Evolutionary conservation across 2,797 vertebrate species (phyloP), one percentile per base, ranked within the genome.

Genomic region (Poecilia gillii): DNA sequence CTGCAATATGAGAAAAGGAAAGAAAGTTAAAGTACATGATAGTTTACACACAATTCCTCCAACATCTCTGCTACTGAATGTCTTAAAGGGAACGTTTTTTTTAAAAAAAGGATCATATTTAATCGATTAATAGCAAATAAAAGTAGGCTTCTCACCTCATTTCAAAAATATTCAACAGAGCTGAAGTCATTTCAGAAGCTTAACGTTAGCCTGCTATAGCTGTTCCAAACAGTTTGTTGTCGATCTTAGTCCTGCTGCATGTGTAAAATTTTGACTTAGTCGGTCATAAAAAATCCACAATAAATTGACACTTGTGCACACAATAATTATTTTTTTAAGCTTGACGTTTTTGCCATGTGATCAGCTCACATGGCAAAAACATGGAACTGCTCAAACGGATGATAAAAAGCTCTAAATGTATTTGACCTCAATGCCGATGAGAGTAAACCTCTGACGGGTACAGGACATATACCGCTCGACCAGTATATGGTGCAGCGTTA

Each of bases 1-100:
- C 88, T 90, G 82, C 74, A 80, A 81, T 62, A 55, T 36, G 49
- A 82, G 53, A 73, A 84, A 72, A 68, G 13, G 47, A 45, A 14
- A 46, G 12, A 68, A 59, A 43, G 45, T 76, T 18, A 57, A 55
- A 59, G 4, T 72, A 66, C 66, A 3, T 53, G 76, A 6, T 74
- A 66, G 6, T 33, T 41, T 41, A 72, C 36, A 75, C 45, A 16
- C 53, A 80, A 81, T 84, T 87, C 88, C 75, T 85, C 64, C 12
- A 6, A 25, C 71, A 75, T 20, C 49, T 77, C 74, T 68, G 45
- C 62, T 20, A 36, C 16, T 36, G 18, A 64, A 64, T 36, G 62
- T 64, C 14, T 64, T 64, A 11, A 64, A 36, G 18, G 31, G 31
- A 9, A 64, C 0, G 59, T 16, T 20, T 62, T 14, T 14, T 36